Base-by-base conservation (phyloP, 2,797 vertebrate species). In the Astyanax mexicanus region DNA sequence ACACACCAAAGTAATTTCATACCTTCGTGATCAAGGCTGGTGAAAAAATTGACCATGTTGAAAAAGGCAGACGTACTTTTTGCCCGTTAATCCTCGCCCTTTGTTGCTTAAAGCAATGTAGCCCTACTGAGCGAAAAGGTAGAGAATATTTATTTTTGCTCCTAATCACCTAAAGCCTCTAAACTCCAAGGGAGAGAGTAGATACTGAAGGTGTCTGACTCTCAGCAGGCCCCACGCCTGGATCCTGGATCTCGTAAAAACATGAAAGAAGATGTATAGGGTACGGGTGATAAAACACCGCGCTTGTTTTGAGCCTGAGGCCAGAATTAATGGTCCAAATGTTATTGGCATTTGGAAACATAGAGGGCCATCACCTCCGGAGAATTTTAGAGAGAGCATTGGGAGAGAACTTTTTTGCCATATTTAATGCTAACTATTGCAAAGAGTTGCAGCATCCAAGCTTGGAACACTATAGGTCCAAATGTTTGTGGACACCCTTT, bases 141-240 rank as follows among this genome's bases (percentile, higher is more conserved):
- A 61, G 61, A 62, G 51, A 49, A 44, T 35, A 66, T 66, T 57
- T 78, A 78, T 81, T 84, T 79, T 78, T 77, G 55, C 65, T 80
- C 35, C 64, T 82, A 80, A 84, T 84, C 83, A 76, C 37, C 52
- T 73, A 77, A 78, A 81, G 70, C 80, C 23, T 60, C 60, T 73
- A 82, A 78, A 79, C 61, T 80, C 76, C 66, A 77, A 21, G 25
- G 72, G 66, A 80, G 44, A 58, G 21, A 78, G 51, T 37, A 25
- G 51, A 74, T 69, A 61, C 4, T 71, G 52, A 49, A 76, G 40
- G 51, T 70, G 60, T 79, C 38, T 8, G 51, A 51, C 64, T 76
- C 74, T 42, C 37, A 65, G 44, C 38, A 51, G 25, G 27, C 60
- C 32, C 15, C 21, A 32, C n/a, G 42, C 47, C 42, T 76, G 55